Percentiles rank a stretch among this genome's conserved stretches.
Evolutionary conservation across 2,888 invertebrate species (phyloP).

Genomic region (Nebria brevicollis): DNA sequence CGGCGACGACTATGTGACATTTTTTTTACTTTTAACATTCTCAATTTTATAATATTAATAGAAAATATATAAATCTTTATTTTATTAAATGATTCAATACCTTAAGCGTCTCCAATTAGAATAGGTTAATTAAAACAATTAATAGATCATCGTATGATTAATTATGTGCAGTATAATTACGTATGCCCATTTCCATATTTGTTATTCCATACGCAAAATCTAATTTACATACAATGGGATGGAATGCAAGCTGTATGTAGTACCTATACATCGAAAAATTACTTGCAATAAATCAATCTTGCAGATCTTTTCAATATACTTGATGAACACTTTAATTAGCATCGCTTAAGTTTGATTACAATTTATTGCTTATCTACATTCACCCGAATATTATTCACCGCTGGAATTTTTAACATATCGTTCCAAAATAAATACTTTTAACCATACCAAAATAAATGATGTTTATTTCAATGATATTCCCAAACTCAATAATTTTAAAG

Average conservation of each 20-base stretch:
- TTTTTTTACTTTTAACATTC: not conserved
- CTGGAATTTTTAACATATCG: no score
- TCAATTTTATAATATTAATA: not conserved
- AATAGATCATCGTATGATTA: not conserved
- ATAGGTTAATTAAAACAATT: not conserved
- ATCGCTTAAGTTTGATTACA: not conserved
- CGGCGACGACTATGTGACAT: not conserved
- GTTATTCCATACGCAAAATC: constrained; percentile 29
- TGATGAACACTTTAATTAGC: not conserved
- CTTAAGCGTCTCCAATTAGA: not conserved
- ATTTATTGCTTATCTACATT: not conserved
- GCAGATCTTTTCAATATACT: not conserved
- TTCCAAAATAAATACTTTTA: no score
- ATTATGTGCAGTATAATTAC: constrained; percentile 9
- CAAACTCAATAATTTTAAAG: no score
- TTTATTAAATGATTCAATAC: no score
- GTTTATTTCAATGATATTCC: no score
- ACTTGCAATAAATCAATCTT: constrained; percentile 3
- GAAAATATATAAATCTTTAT: not conserved
- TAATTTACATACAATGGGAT: constrained; percentile 41
- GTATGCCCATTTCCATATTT: constrained; percentile 25
- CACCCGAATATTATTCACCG: no score
- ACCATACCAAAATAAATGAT: no score
- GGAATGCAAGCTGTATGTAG: constrained; percentile 11
- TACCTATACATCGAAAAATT: constrained; percentile 15